A percentile compares a stretch with the other conserved stretches of the same genome.
phyloP scores from a whole-genome alignment of 1,140 invertebrate species.

The Halictus rubicundus region DNA sequence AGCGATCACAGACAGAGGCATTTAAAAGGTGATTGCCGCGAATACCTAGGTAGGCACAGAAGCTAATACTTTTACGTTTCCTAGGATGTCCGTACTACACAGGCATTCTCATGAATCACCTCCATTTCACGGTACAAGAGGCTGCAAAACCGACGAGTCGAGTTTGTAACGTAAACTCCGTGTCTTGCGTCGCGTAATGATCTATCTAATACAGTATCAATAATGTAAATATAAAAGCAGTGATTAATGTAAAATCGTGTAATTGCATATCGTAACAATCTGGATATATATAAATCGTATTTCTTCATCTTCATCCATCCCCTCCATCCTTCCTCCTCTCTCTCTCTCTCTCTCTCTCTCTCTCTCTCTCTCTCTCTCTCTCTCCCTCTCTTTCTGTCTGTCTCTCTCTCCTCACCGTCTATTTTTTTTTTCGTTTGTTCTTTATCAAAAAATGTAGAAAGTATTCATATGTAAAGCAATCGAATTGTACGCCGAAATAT shows the following conservation, averaged over 20 bases:
- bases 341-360: background rate
- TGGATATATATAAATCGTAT: constrained; percentile 48
- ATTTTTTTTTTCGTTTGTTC: constrained; percentile 12
- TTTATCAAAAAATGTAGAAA: constrained; percentile 52
- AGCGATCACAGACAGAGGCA: constrained; percentile 75
- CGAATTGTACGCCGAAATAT: constrained; percentile 48
- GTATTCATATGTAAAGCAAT: constrained; percentile 47
- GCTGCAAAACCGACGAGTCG: constrained; percentile 65
- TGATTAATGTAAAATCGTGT: constrained; percentile 40
- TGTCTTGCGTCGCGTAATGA: constrained; percentile 53
- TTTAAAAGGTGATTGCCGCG: constrained; percentile 60
- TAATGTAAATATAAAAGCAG: constrained; percentile 43
- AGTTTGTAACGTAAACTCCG: constrained; percentile 68
- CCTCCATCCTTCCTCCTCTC: background rate
- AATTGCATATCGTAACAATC: constrained; percentile 54
- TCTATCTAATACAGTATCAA: constrained; percentile 50
- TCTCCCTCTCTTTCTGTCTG: background rate
- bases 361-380: background rate
- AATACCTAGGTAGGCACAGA: constrained; percentile 61
- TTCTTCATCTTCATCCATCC: background rate
- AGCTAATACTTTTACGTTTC: constrained; percentile 68
- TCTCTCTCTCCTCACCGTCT: background rate
- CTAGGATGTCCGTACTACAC: constrained; percentile 56
- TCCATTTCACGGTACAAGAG: constrained; percentile 58
- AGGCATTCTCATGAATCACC: constrained; percentile 54